Conservation (phyloP, 2,888 invertebrate species). For the Macrosiphum euphorbiae region DNA sequence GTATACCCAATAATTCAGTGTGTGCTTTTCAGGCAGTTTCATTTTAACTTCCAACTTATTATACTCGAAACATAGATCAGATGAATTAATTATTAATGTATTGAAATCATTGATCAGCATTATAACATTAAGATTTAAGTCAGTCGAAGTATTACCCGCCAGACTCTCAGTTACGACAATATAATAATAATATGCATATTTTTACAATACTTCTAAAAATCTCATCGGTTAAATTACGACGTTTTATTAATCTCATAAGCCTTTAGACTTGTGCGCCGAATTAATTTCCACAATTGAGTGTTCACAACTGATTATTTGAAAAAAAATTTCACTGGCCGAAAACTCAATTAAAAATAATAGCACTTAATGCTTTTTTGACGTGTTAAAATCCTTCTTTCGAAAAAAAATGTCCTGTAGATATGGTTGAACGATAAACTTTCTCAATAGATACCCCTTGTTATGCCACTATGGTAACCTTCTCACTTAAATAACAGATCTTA, state of each 20-base stretch:
- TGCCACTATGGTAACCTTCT: background rate
- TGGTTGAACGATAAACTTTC: background rate
- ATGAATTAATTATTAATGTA: background rate
- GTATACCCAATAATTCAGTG: constrained; percentile 22
- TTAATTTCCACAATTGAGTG: constrained; percentile 46
- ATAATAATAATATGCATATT: background rate
- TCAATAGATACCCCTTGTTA: background rate
- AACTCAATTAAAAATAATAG: constrained; percentile 7
- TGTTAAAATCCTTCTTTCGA: background rate
- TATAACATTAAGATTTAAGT: background rate
- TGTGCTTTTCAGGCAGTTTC: constrained; percentile 26
- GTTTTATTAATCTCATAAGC: constrained; percentile 15
- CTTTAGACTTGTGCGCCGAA: constrained; percentile 27
- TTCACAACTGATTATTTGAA: background rate
- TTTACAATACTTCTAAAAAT: constrained; percentile 12
- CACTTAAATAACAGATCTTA: background rate
- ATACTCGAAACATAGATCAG: background rate
- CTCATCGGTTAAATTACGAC: background rate
- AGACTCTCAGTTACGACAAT: background rate
- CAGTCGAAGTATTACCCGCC: background rate
- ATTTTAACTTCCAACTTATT: background rate
- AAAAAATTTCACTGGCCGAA: background rate
- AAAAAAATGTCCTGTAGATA: background rate
- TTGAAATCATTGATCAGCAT: background rate
- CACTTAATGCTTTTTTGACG: background rate